These are phyloP conservation scores for Ceyx melanurus DNA, from an alignment of 2,113 vertebrate genomes.

Conservation along the genomic window DNA sequence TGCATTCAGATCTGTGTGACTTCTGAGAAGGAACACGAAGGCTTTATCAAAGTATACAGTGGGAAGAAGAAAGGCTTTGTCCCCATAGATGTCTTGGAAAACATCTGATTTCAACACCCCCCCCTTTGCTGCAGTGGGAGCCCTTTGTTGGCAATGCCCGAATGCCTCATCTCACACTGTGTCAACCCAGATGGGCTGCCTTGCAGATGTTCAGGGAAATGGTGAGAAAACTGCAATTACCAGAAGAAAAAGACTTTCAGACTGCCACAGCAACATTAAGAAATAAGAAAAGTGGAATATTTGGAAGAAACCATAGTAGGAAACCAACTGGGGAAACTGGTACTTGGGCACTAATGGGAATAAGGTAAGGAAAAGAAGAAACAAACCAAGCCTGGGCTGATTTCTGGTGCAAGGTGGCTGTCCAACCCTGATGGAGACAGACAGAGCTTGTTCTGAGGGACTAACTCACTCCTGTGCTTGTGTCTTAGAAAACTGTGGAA, in stretches of 20 bases:
- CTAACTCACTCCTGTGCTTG: background rate
- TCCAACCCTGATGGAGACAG: background rate
- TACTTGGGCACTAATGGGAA: background rate
- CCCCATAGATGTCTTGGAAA: slow-evolving; percentile 88
- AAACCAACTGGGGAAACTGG: background rate
- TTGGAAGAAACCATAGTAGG: background rate
- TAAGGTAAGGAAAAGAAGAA: background rate
- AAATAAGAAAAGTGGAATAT: background rate
- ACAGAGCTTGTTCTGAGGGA: slow-evolving; percentile 20
- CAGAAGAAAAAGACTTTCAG: slow-evolving; percentile 52
- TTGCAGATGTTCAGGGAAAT: slow-evolving; percentile 67
- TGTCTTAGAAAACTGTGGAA: slow-evolving; percentile 35
- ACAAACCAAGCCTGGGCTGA: background rate
- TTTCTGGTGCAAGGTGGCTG: slow-evolving; percentile 21
- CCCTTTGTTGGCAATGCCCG: slow-evolving; percentile 49
- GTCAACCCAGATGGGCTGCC: slow-evolving; percentile 64
- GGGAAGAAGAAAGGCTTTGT: slow-evolving; percentile 95
- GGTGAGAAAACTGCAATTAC: slow-evolving; percentile 44
- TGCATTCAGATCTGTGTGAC: slow-evolving; percentile 89
- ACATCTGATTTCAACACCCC: slow-evolving; percentile 81
- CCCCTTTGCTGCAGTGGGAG: slow-evolving; percentile 31
- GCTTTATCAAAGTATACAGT: slow-evolving; percentile 90
- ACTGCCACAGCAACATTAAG: slow-evolving; percentile 26
- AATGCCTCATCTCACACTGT: slow-evolving; percentile 71
- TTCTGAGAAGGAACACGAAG: slow-evolving; percentile 84